A percentile compares a stretch with the other conserved stretches of the same genome.
These are phyloP conservation scores for Aphis gossypii DNA, from an alignment of 1,140 invertebrate species.

Conservation along the genomic window DNA sequence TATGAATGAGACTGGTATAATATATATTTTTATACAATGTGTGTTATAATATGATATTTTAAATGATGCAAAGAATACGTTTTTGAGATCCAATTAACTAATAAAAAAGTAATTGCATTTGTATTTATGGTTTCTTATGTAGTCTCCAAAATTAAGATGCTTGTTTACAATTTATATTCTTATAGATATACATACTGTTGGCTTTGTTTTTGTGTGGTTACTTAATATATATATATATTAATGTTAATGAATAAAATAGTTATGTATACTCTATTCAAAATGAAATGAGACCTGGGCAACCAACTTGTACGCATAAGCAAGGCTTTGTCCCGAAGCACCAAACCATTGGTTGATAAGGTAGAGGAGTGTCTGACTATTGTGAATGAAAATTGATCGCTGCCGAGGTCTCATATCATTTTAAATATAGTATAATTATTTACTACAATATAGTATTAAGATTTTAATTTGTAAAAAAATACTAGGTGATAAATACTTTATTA, in stretches of 20 bases:
- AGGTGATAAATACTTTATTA: neutral
- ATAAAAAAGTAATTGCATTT: neutral
- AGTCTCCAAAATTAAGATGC: neutral
- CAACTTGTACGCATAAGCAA: too few species aligned
- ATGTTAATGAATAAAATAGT: too few species aligned
- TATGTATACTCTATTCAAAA: too few species aligned
- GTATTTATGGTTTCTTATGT: neutral
- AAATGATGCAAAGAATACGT: neutral
- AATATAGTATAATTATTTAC: neutral
- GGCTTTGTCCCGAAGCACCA: too few species aligned
- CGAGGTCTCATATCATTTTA: too few species aligned
- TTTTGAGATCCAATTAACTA: neutral
- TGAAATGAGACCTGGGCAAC: too few species aligned
- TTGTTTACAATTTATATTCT: neutral
- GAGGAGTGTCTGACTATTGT: too few species aligned
- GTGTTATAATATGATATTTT: neutral
- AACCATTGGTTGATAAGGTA: too few species aligned
- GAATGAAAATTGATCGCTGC: too few species aligned
- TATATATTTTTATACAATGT: neutral
- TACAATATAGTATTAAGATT: neutral
- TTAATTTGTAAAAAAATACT: neutral
- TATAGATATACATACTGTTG: neutral
- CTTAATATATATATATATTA: neutral
- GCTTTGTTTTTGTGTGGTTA: neutral
- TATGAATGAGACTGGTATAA: conserved; percentile 7